phyloP scores from a whole-genome alignment of 2,888 invertebrate genomes.

The Chaetogeoica ovagalla region DNA sequence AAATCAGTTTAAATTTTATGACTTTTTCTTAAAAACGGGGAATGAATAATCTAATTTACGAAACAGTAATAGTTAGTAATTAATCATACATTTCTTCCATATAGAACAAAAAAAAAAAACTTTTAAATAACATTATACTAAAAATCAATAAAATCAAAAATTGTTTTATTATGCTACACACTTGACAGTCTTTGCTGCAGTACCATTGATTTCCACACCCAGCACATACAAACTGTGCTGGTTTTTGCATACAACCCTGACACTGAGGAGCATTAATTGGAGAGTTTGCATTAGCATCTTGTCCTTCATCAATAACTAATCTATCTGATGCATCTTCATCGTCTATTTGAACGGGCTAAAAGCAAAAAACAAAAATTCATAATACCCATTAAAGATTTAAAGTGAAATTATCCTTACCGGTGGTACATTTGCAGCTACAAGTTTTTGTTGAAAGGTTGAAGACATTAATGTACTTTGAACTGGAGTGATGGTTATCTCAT shows the following conservation, averaged over 20 bases:
- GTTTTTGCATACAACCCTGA: conserved; percentile 80
- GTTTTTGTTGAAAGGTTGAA: conserved; percentile 42
- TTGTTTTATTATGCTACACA: conserved; percentile 59
- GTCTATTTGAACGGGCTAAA: conserved; percentile 60
- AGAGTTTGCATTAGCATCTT: conserved; percentile 58
- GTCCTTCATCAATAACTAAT: conserved; percentile 62
- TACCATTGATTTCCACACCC: conserved; percentile 93
- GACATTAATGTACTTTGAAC: conserved; percentile 57
- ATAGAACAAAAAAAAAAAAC: no score
- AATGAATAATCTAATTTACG: no score
- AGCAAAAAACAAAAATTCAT: conserved; percentile 12
- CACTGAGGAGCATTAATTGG: conserved; percentile 70
- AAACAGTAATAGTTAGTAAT: neutral
- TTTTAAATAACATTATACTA: neutral
- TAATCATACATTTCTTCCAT: no score
- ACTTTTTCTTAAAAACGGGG: no score
- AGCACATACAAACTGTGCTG: conserved; percentile 86
- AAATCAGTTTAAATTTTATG: no score
- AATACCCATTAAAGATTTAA: neutral
- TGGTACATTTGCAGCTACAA: conserved; percentile 27
- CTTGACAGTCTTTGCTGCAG: conserved; percentile 91
- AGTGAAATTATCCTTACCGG: neutral
- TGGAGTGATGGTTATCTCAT: conserved; percentile 67
- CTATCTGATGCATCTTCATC: conserved; percentile 62
- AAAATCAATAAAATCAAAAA: neutral